phyloP scores from a whole-genome alignment of 2,113 vertebrate species.

The Etia nguti region DNA sequence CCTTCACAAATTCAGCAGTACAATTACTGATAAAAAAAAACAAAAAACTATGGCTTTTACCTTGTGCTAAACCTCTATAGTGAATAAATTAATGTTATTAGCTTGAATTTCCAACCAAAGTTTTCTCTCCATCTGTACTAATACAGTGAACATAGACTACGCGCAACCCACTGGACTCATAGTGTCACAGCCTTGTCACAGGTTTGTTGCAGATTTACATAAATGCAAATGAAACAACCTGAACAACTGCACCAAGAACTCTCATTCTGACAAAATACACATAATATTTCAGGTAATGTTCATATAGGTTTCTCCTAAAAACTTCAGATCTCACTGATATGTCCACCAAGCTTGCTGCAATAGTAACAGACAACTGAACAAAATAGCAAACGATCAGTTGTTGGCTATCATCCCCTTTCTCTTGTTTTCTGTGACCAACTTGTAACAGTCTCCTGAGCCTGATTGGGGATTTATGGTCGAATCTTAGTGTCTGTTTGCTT shows the following conservation, averaged over 20 bases:
- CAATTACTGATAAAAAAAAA: rapidly evolving
- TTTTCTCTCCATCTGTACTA: not conserved
- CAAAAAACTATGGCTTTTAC: too few relatives aligned
- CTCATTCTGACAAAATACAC: not conserved
- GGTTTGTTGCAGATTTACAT: not conserved
- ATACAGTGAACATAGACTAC: not conserved
- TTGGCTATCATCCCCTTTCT: not conserved
- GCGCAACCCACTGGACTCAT: not conserved
- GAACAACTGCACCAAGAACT: not conserved
- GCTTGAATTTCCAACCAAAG: not conserved
- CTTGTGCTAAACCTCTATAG: not conserved
- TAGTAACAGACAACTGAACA: not conserved
- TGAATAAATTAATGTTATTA: not conserved
- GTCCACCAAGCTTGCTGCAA: not conserved
- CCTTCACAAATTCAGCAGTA: not conserved
- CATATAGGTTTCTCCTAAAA: not conserved
- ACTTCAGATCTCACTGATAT: not conserved
- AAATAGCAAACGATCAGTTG: not conserved
- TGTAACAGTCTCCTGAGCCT: not conserved
- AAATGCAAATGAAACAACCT: not conserved
- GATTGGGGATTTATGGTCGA: not conserved
- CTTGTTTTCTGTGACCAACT: not conserved
- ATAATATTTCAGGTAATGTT: not conserved
- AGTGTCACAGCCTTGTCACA: not conserved
- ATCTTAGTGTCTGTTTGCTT: not conserved